Evolutionary conservation across 2,888 invertebrate genomes (phyloP).

Genomic region (Dryomyza anilis): DNA sequence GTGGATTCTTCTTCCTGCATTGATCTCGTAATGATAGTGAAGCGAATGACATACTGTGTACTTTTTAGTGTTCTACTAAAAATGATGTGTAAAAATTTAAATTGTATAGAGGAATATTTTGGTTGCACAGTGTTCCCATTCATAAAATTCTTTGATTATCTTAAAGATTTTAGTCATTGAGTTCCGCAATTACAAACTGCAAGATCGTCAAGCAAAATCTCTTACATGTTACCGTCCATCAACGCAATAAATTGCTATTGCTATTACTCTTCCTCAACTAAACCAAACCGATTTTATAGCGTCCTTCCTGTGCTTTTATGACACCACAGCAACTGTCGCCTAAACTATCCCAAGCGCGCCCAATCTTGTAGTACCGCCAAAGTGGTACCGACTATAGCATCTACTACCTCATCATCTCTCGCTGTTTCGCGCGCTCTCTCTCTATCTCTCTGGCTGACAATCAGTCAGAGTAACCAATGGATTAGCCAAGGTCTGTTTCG

Average conservation of each 20-base stretch:
- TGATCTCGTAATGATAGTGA: no score
- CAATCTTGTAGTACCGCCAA: constrained; percentile 15
- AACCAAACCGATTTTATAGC: constrained; percentile 5
- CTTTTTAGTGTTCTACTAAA: no score
- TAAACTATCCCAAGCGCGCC: neutral
- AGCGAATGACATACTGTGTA: no score
- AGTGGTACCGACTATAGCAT: constrained; percentile 10
- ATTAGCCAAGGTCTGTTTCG: constrained; percentile 50
- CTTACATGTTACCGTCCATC: neutral
- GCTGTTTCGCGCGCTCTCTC: constrained; percentile 8
- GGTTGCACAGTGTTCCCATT: no score
- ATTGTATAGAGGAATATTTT: no score
- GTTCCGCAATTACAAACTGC: neutral
- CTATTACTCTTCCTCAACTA: constrained; percentile 14
- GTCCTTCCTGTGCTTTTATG: constrained; percentile 12
- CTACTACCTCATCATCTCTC: constrained; percentile 11
- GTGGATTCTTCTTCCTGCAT: no score
- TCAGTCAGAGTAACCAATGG: constrained; percentile 46
- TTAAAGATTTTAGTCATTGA: no score
- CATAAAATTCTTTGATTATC: no score
- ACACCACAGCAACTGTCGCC: neutral
- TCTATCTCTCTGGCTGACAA: no score
- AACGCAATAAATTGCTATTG: constrained; percentile 5
- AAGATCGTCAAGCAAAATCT: no score
- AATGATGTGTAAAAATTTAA: no score